These are phyloP conservation scores for Polyergus mexicanus DNA, from an alignment of 1,140 invertebrate species.

Conservation along the genomic window DNA sequence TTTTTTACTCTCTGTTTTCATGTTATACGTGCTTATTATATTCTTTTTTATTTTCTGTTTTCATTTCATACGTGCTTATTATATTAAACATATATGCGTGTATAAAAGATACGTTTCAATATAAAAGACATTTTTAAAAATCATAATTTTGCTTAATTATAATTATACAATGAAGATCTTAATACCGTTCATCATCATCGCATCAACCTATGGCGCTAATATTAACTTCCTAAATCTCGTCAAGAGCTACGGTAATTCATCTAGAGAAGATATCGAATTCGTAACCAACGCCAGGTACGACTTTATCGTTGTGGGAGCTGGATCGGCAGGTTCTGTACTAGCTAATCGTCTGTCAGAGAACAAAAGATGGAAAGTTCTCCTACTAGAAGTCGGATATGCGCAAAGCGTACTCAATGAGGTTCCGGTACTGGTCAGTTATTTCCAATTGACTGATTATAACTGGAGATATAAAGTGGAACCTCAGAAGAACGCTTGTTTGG, in stretches of 20 bases:
- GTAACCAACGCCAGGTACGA: constrained; percentile 78
- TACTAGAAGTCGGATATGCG: constrained; percentile 85
- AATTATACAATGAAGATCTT: constrained; percentile 6
- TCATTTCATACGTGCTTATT: too few species aligned
- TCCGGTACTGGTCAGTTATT: constrained; percentile 83
- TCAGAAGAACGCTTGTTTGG: constrained; percentile 89
- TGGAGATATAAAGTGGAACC: constrained; percentile 89
- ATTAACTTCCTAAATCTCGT: constrained; percentile 47
- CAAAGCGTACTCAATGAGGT: constrained; percentile 85
- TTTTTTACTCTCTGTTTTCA: too few species aligned
- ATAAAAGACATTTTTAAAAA: background rate
- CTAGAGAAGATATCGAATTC: constrained; percentile 2
- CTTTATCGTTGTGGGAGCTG: constrained; percentile 88
- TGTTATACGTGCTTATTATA: too few species aligned
- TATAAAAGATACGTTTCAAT: background rate
- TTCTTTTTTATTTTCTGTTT: too few species aligned
- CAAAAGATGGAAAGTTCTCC: constrained; percentile 84
- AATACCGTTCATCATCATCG: constrained; percentile 16
- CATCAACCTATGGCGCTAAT: background rate
- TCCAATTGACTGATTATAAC: constrained; percentile 86
- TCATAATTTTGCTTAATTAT: constrained; percentile 14
- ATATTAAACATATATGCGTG: too few species aligned
- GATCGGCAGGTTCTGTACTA: constrained; percentile 88
- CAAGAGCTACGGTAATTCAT: constrained; percentile 15
- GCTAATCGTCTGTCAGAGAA: constrained; percentile 88